Evolutionary conservation across 2,797 vertebrate genomes (phyloP).

Genomic region (Cottoperca gobio): DNA sequence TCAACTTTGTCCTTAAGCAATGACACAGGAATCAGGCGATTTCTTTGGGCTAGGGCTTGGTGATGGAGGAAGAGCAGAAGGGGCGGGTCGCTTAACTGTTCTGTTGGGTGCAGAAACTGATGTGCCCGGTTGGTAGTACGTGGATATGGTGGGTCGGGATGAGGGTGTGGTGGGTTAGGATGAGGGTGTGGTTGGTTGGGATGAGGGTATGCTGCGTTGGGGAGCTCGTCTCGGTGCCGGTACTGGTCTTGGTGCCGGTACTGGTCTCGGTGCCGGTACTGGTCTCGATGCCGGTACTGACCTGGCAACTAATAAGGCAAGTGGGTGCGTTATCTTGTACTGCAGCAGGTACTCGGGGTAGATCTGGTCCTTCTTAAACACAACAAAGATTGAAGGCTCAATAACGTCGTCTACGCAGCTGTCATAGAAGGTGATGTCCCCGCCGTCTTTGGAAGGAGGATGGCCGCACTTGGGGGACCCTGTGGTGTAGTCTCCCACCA

Average conservation of each 20-base stretch:
- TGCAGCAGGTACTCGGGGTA: constrained; percentile 84
- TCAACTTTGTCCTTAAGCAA: constrained; percentile 34
- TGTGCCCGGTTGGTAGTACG: too few relatives aligned
- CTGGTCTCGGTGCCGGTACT: too few relatives aligned
- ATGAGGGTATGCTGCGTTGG: too few relatives aligned
- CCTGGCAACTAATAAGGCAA: too few relatives aligned
- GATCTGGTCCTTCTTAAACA: constrained; percentile 84
- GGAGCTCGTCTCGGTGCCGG: not conserved
- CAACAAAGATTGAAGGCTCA: constrained; percentile 82
- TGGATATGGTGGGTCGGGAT: too few relatives aligned
- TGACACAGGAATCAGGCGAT: constrained; percentile 41
- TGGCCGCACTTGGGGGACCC: constrained; percentile 80
- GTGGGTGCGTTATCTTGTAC: constrained; percentile 54
- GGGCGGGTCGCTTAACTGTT: rapidly evolving
- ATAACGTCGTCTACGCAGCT: constrained; percentile 80
- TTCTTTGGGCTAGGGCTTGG: not conserved
- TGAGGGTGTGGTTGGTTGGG: too few relatives aligned
- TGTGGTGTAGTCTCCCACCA: constrained; percentile 88
- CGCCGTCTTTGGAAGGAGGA: constrained; percentile 78
- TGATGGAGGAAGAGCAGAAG: rapidly evolving
- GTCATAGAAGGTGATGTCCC: constrained; percentile 77
- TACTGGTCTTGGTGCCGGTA: not conserved
- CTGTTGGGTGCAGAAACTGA: not conserved
- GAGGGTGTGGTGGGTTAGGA: too few relatives aligned
- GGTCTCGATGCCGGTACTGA: rapidly evolving